Percentiles rank a stretch among this genome's conserved stretches.
Evolutionary conservation across 2,797 vertebrate genomes (phyloP).

Genomic region (Manis pentadactyla): DNA sequence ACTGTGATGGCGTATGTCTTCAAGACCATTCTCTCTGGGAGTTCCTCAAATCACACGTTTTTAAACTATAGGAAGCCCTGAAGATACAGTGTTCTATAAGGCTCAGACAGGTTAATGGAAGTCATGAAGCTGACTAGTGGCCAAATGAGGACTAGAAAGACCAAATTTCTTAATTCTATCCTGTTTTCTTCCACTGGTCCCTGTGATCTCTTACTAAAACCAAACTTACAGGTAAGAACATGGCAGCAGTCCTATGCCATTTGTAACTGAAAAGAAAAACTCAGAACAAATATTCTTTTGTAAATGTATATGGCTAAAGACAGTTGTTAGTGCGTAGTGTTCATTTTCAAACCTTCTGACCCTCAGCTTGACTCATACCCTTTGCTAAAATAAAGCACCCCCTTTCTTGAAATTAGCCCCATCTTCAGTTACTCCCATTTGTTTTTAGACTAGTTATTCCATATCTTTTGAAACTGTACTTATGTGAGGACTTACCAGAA

Average conservation of each 20-base stretch:
- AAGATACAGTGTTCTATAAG: neutral
- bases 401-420: neutral
- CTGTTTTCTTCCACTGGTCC: neutral
- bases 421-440: neutral
- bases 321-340: neutral
- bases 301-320: conserved; percentile 2
- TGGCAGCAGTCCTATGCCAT: neutral
- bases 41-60: neutral
- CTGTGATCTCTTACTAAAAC: neutral
- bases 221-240: neutral
- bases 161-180: neutral
- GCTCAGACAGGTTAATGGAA: neutral
- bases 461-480: neutral
- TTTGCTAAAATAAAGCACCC: neutral
- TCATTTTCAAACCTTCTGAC: neutral
- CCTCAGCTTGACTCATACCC: neutral
- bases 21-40: neutral
- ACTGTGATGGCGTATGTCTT: neutral
- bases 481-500: neutral
- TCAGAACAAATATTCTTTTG: neutral
- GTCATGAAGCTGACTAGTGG: neutral
- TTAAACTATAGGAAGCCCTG: neutral
- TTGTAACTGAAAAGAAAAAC: conserved; percentile 48
- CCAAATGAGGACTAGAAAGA: neutral
- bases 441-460: neutral